Percentiles rank a stretch among this genome's conserved stretches.
These are phyloP conservation scores for Balaeniceps rex DNA, from an alignment of 2,113 vertebrate species.

Conservation along the genomic window DNA sequence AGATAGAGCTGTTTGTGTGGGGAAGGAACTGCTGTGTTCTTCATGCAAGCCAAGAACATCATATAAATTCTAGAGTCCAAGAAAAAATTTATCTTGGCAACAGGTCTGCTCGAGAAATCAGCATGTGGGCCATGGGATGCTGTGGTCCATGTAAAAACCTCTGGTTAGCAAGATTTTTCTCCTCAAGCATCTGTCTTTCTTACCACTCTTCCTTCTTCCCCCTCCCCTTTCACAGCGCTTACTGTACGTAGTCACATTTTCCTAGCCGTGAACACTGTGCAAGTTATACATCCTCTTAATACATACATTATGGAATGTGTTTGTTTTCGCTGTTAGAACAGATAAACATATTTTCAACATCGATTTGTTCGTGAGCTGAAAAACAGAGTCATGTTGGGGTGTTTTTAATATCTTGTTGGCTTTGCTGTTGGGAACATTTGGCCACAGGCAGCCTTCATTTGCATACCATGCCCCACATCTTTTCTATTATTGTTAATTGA, in stretches of 20 bases:
- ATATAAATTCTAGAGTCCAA: slow-evolving; percentile 68
- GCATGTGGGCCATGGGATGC: slow-evolving; percentile 55
- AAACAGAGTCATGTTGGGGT: slow-evolving; percentile 36
- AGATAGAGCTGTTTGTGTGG: slow-evolving; percentile 46
- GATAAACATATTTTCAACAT: slow-evolving; percentile 37
- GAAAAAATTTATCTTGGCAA: slow-evolving; percentile 58
- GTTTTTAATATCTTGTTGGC: slow-evolving; percentile 43
- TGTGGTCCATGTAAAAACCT: slow-evolving; percentile 32
- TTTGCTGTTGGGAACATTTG: slow-evolving; percentile 12
- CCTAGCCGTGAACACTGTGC: background rate
- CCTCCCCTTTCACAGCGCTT: background rate
- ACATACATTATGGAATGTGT: background rate
- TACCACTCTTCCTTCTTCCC: background rate
- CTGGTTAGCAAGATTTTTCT: slow-evolving; percentile 53
- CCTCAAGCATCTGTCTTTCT: background rate
- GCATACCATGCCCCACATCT: background rate
- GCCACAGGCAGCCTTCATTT: slow-evolving; percentile 36
- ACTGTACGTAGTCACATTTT: background rate
- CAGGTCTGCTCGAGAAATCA: slow-evolving; percentile 55
- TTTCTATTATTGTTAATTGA: slow-evolving; percentile 37
- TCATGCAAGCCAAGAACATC: slow-evolving; percentile 56
- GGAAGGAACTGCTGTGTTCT: slow-evolving; percentile 62
- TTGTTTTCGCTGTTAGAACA: slow-evolving; percentile 39
- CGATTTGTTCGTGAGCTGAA: slow-evolving; percentile 42
- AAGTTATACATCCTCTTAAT: slow-evolving; percentile 13